These are phyloP conservation scores for Aldrovandia affinis DNA, from an alignment of 2,797 vertebrate genomes.

Conservation along the genomic window DNA sequence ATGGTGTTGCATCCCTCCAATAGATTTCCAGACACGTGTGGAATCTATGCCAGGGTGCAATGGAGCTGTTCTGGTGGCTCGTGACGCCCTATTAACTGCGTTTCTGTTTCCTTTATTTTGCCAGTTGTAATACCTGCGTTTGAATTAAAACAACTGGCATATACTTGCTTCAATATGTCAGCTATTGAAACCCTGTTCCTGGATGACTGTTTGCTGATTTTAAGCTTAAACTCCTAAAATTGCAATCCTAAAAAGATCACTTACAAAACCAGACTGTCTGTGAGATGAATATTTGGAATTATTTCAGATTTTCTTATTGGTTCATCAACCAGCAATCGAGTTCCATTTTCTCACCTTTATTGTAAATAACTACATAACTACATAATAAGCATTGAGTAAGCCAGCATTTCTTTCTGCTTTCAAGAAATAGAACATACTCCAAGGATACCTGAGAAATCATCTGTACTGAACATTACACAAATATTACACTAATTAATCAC, in stretches of 20 bases:
- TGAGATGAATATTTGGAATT: background rate
- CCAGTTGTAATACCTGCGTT: too few relatives aligned
- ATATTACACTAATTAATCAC: background rate
- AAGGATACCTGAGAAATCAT: too few relatives aligned
- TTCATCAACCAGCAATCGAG: background rate
- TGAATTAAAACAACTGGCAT: too few relatives aligned
- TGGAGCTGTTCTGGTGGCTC: too few relatives aligned
- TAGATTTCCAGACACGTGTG: too few relatives aligned
- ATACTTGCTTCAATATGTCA: too few relatives aligned
- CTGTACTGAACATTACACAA: background rate
- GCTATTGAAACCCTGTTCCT: too few relatives aligned
- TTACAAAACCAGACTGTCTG: background rate
- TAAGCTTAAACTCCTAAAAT: background rate
- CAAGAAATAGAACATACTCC: background rate
- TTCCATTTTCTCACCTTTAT: background rate
- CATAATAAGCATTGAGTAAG: background rate
- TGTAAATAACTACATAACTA: background rate
- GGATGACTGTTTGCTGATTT: too few relatives aligned
- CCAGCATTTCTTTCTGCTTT: background rate
- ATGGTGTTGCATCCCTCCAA: too few relatives aligned
- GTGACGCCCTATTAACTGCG: too few relatives aligned
- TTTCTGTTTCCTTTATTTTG: too few relatives aligned
- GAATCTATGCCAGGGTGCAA: too few relatives aligned
- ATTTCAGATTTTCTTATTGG: background rate
- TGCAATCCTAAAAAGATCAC: background rate